Base-by-base conservation (phyloP, 2,888 invertebrate genomes). In the Cataglyphis livida region DNA sequence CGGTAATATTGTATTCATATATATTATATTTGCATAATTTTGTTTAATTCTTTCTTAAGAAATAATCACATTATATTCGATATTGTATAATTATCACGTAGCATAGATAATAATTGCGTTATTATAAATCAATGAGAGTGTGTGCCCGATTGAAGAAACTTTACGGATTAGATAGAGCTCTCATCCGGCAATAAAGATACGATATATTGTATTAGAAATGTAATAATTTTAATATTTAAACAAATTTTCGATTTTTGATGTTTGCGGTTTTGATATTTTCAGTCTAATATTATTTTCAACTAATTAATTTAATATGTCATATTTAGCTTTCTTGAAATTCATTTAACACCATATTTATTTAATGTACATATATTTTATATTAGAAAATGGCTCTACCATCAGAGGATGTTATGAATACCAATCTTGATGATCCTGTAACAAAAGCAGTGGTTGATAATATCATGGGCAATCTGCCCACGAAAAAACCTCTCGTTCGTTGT, bases 371-470 rank as follows among this genome's bases (percentile, higher is more conserved):
- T 25, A 62, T n/a, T 87, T 76, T 70, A 82, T 85, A 41, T 83
- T 59, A 12, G 5, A 79, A 84, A 71, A 93, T 93, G 91, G 91
- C 91, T 81, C 88, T 88, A 61, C 84, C 90, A 18, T 82, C 90
- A 3, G 89, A 91, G 74, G 84, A 73, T 44, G 88, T 91, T 28
- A 93, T 93, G 61, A 89, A 85, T 78, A 76, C 86, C 21, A 83
- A 75, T 62, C 89, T 92, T 0, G 91, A 93, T 85, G 95, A 95
- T 88, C 95, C 95, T 48, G 94, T 95, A n/a, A 95, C 95, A 10
- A 95, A 94, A 88, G 95, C 95, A 28, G 94, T 95, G 25, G 94
- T 95, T 62, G 95, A 95, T 86, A 95, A 95, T 90, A 95, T 95
- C 81, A 94, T 95, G 92, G 95, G 95, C n/a, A 95, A 94, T 88